A percentile compares a stretch with the other conserved stretches of the same genome.
Evolutionary conservation across 2,797 vertebrate species (phyloP).

Genomic region (Eospalax fontanierii): DNA sequence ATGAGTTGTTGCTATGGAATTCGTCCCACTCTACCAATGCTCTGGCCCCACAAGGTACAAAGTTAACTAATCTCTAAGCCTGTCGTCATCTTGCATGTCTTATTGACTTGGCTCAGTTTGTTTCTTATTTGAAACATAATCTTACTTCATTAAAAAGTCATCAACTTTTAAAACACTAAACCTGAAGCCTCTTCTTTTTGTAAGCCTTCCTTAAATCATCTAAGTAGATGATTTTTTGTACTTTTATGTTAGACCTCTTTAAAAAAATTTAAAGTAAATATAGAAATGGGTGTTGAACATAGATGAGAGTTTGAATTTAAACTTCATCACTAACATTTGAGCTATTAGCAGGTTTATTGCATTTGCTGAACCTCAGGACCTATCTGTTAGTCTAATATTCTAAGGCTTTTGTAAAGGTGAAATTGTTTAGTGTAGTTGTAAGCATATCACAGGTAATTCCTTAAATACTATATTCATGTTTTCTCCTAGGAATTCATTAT

Average conservation of each 20-base stretch:
- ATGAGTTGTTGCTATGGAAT: not conserved
- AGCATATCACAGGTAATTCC: not conserved
- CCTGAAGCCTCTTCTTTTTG: not conserved
- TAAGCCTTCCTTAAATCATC: conserved; percentile 2
- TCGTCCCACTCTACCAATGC: not conserved
- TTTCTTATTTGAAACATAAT: not conserved
- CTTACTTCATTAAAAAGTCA: not conserved
- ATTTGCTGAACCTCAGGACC: not conserved
- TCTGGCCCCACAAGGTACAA: no score
- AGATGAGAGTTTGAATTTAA: not conserved
- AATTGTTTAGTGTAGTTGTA: not conserved
- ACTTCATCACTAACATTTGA: not conserved
- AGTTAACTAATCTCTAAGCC: not conserved
- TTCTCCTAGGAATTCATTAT: not conserved
- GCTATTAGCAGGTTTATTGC: not conserved
- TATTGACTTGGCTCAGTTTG: not conserved
- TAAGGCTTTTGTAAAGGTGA: not conserved
- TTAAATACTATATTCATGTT: not conserved
- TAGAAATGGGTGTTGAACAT: not conserved
- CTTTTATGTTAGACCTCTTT: not conserved
- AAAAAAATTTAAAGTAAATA: not conserved
- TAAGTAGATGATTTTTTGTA: not conserved
- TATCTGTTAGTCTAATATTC: not conserved
- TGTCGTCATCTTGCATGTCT: accelerated
- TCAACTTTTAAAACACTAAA: not conserved